Evolutionary conservation across 2,888 invertebrate species (phyloP), one percentile per base, ranked within the genome.

Genomic region (Calameuta filiformis): DNA sequence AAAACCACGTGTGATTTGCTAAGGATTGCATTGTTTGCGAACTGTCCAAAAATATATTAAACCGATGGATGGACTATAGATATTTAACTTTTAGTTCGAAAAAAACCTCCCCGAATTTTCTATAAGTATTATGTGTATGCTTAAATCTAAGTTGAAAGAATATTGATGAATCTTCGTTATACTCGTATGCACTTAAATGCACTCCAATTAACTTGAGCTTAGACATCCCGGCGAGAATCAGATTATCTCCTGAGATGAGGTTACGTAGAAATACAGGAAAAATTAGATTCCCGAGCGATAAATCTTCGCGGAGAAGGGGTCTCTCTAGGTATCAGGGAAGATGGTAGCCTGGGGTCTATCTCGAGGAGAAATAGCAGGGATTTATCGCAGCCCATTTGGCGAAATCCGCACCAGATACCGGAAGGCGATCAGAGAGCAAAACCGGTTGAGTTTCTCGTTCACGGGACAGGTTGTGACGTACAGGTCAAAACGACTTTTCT

Each of bases 381-480:
- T 56, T 56, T 56, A 56, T 56, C 23, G 56, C 56, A 56, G 56
- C 56, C 23, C 23, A 56, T 56, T 71, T 71, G 33, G 71, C 71
- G 71, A 71, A 71, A 71, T 71, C 34, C 4, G 31, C 71, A 34
- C 71, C 12, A 71, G 33, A 71, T 31, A 71, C 33, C 71, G 71
- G 71, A 71, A 71, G 71, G 6, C 71, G 71, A 71, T 71, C 71
- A 2, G 2, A 56, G 31, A 76, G 79, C 76, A 80, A 86, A 84
- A 82, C 77, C 80, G 76, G 73, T 81, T 83, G 76, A 79, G 81
- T 81, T 82, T 80, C 83, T 77, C 78, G 75, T 76, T 79, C 78
- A 77, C 76, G 77, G 56, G 84, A 85, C 85, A 81, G 84, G 86
- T 85, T 87, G 84, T 83, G 86, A 87, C 83, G 87, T 83, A 85